Evolutionary conservation across 2,113 vertebrate species (phyloP).

Genomic region (Meles meles): DNA sequence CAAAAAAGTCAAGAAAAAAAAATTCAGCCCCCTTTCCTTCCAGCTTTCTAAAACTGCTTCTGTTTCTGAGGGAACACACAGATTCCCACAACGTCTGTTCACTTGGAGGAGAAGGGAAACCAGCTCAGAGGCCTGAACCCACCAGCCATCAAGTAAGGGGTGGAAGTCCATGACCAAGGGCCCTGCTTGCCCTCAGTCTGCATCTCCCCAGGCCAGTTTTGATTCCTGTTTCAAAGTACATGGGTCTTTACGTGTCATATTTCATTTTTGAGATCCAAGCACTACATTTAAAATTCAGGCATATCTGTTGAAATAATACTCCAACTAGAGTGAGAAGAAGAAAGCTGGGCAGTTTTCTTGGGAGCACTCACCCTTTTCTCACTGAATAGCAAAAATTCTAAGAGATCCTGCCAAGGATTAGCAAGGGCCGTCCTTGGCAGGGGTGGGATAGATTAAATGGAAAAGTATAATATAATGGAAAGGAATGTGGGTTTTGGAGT

Average conservation of each 20-base stretch:
- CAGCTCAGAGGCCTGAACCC: neutral
- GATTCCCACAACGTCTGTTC: neutral
- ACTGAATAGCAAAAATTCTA: neutral
- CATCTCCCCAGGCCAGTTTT: neutral
- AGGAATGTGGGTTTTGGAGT: neutral
- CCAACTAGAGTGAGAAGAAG: neutral
- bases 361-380: neutral
- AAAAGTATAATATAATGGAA: constrained; percentile 10
- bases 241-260: neutral
- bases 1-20: neutral
- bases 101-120: neutral
- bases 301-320: constrained; percentile 3
- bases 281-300: constrained; percentile 1
- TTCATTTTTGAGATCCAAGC: constrained; percentile 22
- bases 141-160: neutral
- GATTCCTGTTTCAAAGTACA: neutral
- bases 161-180: neutral
- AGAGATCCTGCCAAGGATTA: neutral
- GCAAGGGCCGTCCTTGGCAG: neutral
- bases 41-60: neutral
- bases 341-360: neutral
- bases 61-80: neutral
- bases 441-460: neutral
- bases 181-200: neutral
- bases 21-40: neutral